Base-by-base conservation (phyloP, 2,113 vertebrate species). In the Sander vitreus region DNA sequence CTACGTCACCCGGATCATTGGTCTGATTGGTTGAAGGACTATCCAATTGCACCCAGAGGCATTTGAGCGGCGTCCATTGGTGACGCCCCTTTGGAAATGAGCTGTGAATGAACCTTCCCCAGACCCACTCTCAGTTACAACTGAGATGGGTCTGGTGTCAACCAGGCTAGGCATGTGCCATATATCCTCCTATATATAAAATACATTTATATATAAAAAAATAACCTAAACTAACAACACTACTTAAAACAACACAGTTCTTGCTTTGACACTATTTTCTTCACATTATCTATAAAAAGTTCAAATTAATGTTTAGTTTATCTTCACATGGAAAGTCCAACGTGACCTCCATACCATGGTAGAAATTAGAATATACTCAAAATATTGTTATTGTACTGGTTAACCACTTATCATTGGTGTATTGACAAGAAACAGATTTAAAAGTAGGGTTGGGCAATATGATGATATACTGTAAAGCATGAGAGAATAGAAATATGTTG, bases 291-390 rank as follows among this genome's bases (percentile, higher is more conserved):
- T 18, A 27, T 1, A 62, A 1, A 54, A 60, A 53, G 69, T n/a
- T 80, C 25, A n/a, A 33, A 50, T 30, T n/a, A 60, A 51, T 16
- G 25, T 0, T 10, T 39, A 62, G 13, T 48, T 51, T 27, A 30
- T 72, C 50, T 74, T 69, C 16, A 60, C 33, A 63, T 36, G 53
- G 47, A 14, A 76, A 65, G 57, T 74, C 36, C 33, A 18, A 55
- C 55, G n/a, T n/a, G 55, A 70, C 6, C 43, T 51, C 13, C 5
- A 10, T 47, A 9, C 0, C 3, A 58, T 48, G 23, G 10, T 8
- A 19, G 7, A 1, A 48, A n/a, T 25, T 36, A 33, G 43, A 59
- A 19, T 25, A 33, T 6, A 30, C 23, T 7, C 4, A 30, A 5
- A 59, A 48, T 23, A 62, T 51, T 21, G 50, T 16, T 11, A 23